Evolutionary conservation across 1,140 invertebrate species (phyloP).

Genomic region (Drosophila tristis): DNA sequence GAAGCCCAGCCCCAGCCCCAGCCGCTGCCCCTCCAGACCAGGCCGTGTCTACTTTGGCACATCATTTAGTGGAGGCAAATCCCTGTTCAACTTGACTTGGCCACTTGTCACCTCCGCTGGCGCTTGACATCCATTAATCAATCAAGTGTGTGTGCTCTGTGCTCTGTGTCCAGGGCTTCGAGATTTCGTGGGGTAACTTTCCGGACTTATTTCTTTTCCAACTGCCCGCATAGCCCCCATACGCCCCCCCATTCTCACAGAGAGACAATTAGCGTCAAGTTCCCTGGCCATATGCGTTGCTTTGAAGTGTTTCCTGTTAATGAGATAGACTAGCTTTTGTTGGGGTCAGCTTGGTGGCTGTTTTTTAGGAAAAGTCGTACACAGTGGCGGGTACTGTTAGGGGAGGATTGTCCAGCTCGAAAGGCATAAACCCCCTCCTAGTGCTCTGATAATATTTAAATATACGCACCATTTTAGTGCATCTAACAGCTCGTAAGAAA

Average conservation of each 20-base stretch:
- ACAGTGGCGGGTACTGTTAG: neutral
- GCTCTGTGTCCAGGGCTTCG: neutral
- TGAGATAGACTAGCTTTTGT: constrained; percentile 43
- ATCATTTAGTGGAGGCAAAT: constrained; percentile 67
- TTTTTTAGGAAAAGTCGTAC: constrained; percentile 20
- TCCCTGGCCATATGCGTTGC: constrained; percentile 28
- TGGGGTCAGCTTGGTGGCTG: constrained; percentile 4
- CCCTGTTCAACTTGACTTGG: constrained; percentile 59
- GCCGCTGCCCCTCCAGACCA: neutral
- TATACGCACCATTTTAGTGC: too few species aligned
- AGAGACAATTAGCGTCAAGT: constrained; percentile 62
- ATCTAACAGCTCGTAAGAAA: neutral
- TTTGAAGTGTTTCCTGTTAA: constrained; percentile 63
- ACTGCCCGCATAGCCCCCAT: constrained; percentile 9
- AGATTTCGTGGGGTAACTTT: constrained; percentile 10
- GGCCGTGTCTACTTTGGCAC: constrained; percentile 66
- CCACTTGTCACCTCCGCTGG: constrained; percentile 71
- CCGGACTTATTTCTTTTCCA: constrained; percentile 33
- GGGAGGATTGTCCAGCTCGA: too few species aligned
- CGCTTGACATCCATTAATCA: constrained; percentile 76
- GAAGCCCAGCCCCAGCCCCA: neutral
- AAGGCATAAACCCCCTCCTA: too few species aligned
- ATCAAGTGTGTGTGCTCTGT: constrained; percentile 55
- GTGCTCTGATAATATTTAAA: too few species aligned
- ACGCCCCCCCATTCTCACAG: constrained; percentile 11